Percentiles rank a stretch among this genome's conserved stretches.
These are phyloP conservation scores for Volucella bombylans DNA, from an alignment of 2,888 invertebrate genomes.

Conservation along the genomic window DNA sequence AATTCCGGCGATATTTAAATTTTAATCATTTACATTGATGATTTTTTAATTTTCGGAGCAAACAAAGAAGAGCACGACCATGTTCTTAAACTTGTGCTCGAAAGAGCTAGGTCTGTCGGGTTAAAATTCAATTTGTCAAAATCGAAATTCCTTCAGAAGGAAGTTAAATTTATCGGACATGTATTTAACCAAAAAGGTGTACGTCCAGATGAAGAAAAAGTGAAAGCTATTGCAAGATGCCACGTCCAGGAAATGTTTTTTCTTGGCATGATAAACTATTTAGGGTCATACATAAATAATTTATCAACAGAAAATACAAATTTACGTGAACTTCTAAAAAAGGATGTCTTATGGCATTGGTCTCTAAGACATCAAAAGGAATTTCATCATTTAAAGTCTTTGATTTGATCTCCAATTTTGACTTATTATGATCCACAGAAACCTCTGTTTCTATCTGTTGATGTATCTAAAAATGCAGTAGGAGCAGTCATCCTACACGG, in stretches of 20 bases:
- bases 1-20: constrained; percentile 73
- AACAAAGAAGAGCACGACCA: constrained; percentile 38
- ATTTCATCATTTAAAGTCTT: constrained; percentile 19
- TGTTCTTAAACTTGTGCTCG: too few species aligned
- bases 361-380: too few species aligned
- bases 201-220: constrained; percentile 29
- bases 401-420: constrained; percentile 29
- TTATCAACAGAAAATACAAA: constrained; percentile 34
- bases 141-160: constrained; percentile 5
- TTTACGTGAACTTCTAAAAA: constrained; percentile 27
- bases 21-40: constrained; percentile 55
- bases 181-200: too few species aligned
- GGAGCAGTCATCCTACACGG: neutral
- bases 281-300: constrained; percentile 65
- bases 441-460: constrained; percentile 31
- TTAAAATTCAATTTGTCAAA: constrained; percentile 39
- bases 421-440: constrained; percentile 54
- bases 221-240: constrained; percentile 43
- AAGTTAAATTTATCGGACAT: constrained; percentile 7
- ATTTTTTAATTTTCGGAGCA: constrained; percentile 41
- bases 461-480: too few species aligned
- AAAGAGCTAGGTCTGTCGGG: constrained; percentile 17
- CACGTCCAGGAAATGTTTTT: constrained; percentile 2
- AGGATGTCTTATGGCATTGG: constrained; percentile 28
- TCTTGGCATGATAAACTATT: constrained; percentile 58